Conservation (phyloP, 2,888 invertebrate genomes). For the Gibbula magus region DNA sequence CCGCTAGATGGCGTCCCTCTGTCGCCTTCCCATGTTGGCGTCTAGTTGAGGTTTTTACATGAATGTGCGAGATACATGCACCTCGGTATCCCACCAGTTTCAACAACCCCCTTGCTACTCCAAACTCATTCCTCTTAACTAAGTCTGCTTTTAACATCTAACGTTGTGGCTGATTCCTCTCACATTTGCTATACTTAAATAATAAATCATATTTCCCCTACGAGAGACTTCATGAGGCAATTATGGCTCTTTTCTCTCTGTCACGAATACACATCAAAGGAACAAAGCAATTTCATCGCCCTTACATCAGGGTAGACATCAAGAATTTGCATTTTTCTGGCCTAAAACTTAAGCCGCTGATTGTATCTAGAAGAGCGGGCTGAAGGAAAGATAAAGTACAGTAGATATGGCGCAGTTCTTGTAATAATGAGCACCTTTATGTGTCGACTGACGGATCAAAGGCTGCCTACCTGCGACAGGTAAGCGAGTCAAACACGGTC, state of each 20-base stretch:
- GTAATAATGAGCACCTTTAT: constrained; percentile 5
- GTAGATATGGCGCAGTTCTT: constrained; percentile 7
- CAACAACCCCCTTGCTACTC: too few species aligned
- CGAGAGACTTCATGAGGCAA: background rate
- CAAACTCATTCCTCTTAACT: too few species aligned
- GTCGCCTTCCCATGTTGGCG: too few species aligned
- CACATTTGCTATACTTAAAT: too few species aligned
- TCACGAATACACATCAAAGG: constrained; percentile 6
- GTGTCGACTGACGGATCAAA: constrained; percentile 8
- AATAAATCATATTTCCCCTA: too few species aligned
- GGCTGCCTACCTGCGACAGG: background rate
- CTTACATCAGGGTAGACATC: constrained; percentile 19
- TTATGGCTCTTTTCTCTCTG: background rate
- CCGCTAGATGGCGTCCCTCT: too few species aligned
- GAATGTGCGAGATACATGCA: too few species aligned
- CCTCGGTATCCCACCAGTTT: too few species aligned
- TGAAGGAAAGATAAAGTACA: constrained; percentile 2
- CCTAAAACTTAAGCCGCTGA: constrained; percentile 1
- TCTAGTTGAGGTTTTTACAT: too few species aligned
- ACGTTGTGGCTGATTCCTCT: too few species aligned
- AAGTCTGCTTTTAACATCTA: too few species aligned
- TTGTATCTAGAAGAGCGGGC: background rate
- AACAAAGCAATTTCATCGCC: background rate
- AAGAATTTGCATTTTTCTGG: constrained; percentile 15
- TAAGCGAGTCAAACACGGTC: too few species aligned